phyloP scores from a whole-genome alignment of 2,113 vertebrate species.

The Eurypyga helias region DNA sequence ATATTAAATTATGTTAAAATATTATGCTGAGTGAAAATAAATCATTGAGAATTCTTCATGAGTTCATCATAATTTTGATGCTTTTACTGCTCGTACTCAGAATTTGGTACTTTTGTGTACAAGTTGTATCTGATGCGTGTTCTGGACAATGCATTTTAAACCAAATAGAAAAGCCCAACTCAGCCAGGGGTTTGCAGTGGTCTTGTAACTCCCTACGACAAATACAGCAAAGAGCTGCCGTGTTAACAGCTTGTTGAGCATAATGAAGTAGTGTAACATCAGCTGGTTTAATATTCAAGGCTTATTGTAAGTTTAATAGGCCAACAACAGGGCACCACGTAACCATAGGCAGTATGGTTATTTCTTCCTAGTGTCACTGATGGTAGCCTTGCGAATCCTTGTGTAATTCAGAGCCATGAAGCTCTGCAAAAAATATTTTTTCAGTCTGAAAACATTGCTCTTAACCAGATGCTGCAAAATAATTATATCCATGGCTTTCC shows the following conservation, averaged over 20 bases:
- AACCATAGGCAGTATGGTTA: neutral
- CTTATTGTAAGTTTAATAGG: neutral
- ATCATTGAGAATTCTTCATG: neutral
- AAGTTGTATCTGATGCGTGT: neutral
- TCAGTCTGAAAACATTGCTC: neutral
- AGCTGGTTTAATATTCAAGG: neutral
- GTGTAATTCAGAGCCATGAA: neutral
- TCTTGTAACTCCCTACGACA: neutral
- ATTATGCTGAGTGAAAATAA: neutral
- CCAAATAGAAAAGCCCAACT: neutral
- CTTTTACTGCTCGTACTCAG: neutral
- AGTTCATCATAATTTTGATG: neutral
- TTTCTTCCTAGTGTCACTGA: neutral
- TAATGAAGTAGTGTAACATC: neutral
- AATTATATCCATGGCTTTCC: neutral
- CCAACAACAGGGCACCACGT: neutral
- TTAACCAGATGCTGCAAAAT: neutral
- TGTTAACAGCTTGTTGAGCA: neutral
- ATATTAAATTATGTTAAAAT: neutral
- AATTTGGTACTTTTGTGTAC: neutral
- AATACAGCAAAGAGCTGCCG: neutral
- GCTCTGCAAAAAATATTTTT: neutral
- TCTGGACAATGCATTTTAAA: neutral
- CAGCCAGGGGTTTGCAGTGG: neutral
- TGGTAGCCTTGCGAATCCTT: neutral